These are phyloP conservation scores for Mesocricetus auratus DNA, from an alignment of 2,113 vertebrate species.

Conservation along the genomic window DNA sequence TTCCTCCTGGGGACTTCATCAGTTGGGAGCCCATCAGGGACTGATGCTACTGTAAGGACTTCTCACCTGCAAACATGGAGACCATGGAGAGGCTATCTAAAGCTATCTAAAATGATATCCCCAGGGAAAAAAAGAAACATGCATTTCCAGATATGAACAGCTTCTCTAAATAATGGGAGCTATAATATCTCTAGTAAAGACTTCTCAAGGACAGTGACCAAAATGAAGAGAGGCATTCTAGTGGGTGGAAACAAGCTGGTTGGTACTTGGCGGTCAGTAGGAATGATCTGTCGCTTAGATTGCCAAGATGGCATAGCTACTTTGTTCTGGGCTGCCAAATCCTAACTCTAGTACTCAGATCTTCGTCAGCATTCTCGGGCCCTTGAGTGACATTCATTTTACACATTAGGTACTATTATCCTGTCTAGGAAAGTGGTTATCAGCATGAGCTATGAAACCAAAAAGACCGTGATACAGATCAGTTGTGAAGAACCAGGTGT, in stretches of 20 bases:
- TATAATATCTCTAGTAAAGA: background rate
- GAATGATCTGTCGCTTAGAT: background rate
- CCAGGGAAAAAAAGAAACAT: background rate
- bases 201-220: background rate
- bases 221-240: background rate
- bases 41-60: background rate
- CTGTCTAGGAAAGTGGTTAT: background rate
- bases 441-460: background rate
- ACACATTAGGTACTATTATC: background rate
- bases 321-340: background rate
- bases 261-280: background rate
- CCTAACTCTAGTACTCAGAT: background rate
- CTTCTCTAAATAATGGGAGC: background rate
- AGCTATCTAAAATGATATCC: background rate
- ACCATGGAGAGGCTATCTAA: background rate
- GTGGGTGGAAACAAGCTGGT: background rate
- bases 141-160: background rate
- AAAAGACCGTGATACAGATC: background rate
- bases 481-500: background rate
- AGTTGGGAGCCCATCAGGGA: background rate
- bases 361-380: background rate
- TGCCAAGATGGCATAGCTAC: background rate
- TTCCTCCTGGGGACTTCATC: background rate
- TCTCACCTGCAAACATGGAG: background rate
- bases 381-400: background rate